Percentiles rank a stretch among this genome's conserved stretches.
These are phyloP conservation scores for Leucania comma DNA, from an alignment of 2,888 invertebrate genomes.

Conservation along the genomic window DNA sequence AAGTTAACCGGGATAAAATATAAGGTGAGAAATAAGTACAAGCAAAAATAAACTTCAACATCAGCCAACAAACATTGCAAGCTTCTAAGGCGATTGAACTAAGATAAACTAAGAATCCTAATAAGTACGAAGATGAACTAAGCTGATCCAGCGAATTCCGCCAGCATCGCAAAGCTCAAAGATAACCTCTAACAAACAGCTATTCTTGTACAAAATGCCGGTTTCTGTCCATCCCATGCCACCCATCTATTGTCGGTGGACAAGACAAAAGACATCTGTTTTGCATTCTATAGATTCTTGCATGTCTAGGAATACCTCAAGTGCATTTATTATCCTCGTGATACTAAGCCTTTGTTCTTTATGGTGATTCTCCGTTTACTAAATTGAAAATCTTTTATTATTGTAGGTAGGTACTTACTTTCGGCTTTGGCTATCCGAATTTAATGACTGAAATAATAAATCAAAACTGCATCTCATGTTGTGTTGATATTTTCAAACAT, in stretches of 20 bases:
- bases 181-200: constrained; percentile 35
- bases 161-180: neutral
- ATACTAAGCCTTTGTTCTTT: constrained; percentile 14
- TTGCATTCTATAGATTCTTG: constrained; percentile 40
- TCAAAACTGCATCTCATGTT: neutral
- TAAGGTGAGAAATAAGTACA: neutral
- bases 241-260: constrained; percentile 34
- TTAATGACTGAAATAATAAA: neutral
- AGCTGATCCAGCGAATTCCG: neutral
- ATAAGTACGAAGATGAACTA: neutral
- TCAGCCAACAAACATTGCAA: neutral
- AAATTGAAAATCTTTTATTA: neutral
- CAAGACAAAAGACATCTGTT: constrained; percentile 49
- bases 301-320: constrained; percentile 46
- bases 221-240: constrained; percentile 6
- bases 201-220: constrained; percentile 27
- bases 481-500: no score
- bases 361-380: constrained; percentile 3
- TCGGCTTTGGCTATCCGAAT: neutral
- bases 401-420: neutral
- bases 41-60: neutral
- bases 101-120: neutral
- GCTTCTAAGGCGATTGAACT: neutral
- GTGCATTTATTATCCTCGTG: constrained; percentile 16
- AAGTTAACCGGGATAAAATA: neutral